Percentiles rank a stretch among this genome's conserved stretches.
Conservation (phyloP, 2,113 vertebrate genomes). For the Tichodroma muraria region DNA sequence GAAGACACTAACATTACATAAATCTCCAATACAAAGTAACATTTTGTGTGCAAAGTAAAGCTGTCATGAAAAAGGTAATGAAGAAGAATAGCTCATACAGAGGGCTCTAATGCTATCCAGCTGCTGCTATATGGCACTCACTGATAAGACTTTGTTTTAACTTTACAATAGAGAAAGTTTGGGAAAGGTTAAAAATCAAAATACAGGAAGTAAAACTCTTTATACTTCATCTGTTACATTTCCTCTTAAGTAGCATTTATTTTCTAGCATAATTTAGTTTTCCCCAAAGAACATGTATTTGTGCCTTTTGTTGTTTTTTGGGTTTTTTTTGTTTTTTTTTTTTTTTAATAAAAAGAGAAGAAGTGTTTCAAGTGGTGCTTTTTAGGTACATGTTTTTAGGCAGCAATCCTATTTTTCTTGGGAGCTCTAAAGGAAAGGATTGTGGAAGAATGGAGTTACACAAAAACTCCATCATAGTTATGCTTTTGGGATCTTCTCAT, state of each 20-base stretch:
- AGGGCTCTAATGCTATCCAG: conserved; percentile 89
- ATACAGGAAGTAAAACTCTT: conserved; percentile 71
- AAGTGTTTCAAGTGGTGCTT: neutral
- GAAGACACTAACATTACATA: conserved; percentile 85
- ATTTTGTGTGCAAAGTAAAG: conserved; percentile 82
- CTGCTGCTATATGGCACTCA: conserved; percentile 79
- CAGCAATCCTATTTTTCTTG: neutral
- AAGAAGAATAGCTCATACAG: conserved; percentile 91
- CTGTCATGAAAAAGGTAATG: conserved; percentile 84
- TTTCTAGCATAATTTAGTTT: conserved; percentile 64
- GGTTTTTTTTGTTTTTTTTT: neutral
- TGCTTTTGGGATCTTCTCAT: neutral
- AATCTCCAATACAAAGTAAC: conserved; percentile 88
- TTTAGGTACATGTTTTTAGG: neutral
- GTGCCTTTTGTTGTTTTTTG: neutral
- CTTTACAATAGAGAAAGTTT: conserved; percentile 75
- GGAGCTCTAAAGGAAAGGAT: neutral
- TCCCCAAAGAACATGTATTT: conserved; percentile 11
- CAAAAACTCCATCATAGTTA: neutral
- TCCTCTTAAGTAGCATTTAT: conserved; percentile 64
- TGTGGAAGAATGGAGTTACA: neutral
- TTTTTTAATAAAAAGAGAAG: neutral
- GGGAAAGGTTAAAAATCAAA: conserved; percentile 72
- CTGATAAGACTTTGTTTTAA: conserved; percentile 79
- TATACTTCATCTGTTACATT: conserved; percentile 71